Conservation (phyloP, 2,113 vertebrate species). For the Dromiciops gliroides region DNA sequence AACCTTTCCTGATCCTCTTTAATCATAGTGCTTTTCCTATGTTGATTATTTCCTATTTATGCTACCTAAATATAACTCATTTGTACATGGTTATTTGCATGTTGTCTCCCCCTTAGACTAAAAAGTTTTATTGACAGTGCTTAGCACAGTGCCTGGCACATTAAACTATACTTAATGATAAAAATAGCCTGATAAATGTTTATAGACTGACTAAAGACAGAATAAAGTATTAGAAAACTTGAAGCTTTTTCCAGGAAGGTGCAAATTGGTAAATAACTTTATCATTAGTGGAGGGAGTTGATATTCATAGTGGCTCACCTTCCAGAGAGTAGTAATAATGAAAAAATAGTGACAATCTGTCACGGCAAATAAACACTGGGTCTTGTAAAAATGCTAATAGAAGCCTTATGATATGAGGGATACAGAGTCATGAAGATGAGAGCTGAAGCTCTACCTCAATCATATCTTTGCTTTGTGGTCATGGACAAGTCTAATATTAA, state of each 20-base stretch:
- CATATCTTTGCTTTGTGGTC: background rate
- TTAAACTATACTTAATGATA: background rate
- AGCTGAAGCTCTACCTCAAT: background rate
- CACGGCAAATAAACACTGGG: background rate
- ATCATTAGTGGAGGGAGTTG: background rate
- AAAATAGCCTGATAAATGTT: background rate
- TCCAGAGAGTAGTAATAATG: background rate
- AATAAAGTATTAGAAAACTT: background rate
- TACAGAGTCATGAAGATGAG: background rate
- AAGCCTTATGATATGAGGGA: background rate
- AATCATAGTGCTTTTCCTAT: background rate
- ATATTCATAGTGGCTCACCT: background rate
- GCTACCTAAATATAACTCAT: background rate
- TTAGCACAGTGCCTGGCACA: background rate
- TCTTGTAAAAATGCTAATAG: background rate
- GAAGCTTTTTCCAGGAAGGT: background rate
- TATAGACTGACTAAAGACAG: background rate
- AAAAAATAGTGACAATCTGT: background rate
- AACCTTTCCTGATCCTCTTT: background rate
- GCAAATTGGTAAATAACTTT: background rate
- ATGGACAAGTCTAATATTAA: background rate
- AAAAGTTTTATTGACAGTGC: too few species aligned
- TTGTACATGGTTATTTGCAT: background rate
- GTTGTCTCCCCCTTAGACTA: background rate
- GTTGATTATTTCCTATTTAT: background rate